Conservation (phyloP, 2,888 invertebrate genomes). For the Frankliniella fusca region DNA sequence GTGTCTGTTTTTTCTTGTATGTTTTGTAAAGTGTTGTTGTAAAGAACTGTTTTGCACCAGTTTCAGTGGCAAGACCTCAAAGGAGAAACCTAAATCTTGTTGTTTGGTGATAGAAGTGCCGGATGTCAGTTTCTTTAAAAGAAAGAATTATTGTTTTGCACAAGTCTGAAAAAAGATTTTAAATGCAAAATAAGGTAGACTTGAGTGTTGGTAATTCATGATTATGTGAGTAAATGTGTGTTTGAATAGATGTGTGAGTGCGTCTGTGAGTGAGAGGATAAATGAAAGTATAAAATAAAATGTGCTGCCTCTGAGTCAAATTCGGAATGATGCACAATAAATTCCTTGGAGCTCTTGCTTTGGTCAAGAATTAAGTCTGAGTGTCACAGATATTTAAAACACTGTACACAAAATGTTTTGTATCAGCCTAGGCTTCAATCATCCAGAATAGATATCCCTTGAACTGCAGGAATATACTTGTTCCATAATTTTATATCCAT, state of each 20-base stretch:
- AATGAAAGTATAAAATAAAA: background rate
- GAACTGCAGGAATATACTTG: background rate
- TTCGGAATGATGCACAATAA: background rate
- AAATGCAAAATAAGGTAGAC: no score
- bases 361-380: slow-evolving; percentile 6
- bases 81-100: no score
- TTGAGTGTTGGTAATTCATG: no score
- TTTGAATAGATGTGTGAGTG: background rate
- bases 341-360: background rate
- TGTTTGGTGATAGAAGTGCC: no score
- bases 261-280: background rate
- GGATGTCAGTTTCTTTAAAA: background rate
- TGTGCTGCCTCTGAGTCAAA: background rate
- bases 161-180: background rate
- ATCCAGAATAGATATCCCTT: background rate
- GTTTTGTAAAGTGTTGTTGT: no score
- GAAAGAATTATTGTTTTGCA: background rate
- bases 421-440: no score
- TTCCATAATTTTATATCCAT: background rate
- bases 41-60: no score
- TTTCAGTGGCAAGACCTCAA: no score
- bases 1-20: no score
- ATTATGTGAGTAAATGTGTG: no score
- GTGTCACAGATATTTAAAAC: background rate
- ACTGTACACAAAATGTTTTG: background rate